Conservation (phyloP, 2,888 invertebrate genomes). For the Ormyrus nitidulus region DNA sequence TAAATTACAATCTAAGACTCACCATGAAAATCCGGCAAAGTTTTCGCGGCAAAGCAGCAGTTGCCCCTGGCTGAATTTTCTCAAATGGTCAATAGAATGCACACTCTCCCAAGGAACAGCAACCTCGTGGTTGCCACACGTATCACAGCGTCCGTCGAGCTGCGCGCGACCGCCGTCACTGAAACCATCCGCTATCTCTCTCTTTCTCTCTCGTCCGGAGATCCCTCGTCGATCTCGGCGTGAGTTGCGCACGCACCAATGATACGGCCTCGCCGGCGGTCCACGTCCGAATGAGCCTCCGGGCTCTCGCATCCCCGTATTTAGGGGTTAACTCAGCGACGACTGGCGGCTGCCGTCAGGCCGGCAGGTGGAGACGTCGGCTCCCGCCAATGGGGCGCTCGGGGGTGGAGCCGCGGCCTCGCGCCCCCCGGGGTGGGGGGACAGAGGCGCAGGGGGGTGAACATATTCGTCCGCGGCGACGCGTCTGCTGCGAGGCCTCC, state of each 20-base stretch:
- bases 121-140: slow-evolving; percentile 14
- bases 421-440: neutral
- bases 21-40: too few species aligned
- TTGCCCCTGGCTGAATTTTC: too few species aligned
- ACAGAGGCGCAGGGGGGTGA: slow-evolving; percentile 63
- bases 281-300: slow-evolving; percentile 72
- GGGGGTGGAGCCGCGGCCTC: slow-evolving; percentile 68
- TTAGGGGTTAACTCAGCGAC: slow-evolving; percentile 68
- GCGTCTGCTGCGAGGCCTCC: slow-evolving; percentile 71
- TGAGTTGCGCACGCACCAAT: slow-evolving; percentile 31
- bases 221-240: too few species aligned
- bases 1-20: too few species aligned
- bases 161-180: slow-evolving; percentile 23
- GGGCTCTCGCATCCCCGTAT: slow-evolving; percentile 70
- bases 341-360: slow-evolving; percentile 67
- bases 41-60: too few species aligned
- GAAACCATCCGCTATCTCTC: neutral
- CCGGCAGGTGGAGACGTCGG: slow-evolving; percentile 69
- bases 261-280: slow-evolving; percentile 63
- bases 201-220: too few species aligned
- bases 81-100: too few species aligned
- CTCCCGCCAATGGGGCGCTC: slow-evolving; percentile 68
- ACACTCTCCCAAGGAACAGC: neutral
- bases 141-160: slow-evolving; percentile 22
- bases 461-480: slow-evolving; percentile 74